A percentile compares a stretch with the other conserved stretches of the same genome.
These are phyloP conservation scores for Aleiodes sp. DNA, from an alignment of 1,140 invertebrate genomes.

Conservation along the genomic window DNA sequence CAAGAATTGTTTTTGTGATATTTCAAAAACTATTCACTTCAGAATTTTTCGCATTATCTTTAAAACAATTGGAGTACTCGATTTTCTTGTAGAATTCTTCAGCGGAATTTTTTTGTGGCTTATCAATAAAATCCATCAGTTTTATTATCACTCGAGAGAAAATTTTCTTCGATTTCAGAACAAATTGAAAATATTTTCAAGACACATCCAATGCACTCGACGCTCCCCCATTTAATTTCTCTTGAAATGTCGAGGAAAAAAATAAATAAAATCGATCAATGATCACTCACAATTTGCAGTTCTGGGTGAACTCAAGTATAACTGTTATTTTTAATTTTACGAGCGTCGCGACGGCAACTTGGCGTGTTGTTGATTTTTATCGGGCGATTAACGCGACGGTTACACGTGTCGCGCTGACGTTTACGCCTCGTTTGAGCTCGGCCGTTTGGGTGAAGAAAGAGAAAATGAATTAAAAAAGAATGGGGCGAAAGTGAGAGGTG, in stretches of 20 bases:
- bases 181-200: no score
- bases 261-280: conserved; percentile 43
- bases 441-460: conserved; percentile 31
- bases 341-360: conserved; percentile 48
- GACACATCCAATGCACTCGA: no score
- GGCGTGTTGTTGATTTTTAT: conserved; percentile 67
- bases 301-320: background rate
- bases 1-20: no score
- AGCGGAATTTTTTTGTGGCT: no score
- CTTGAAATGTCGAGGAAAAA: no score
- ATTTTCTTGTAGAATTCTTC: background rate
- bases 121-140: no score
- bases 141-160: no score
- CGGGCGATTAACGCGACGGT: conserved; percentile 65
- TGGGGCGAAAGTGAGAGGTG: background rate
- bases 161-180: no score
- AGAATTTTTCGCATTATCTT: no score
- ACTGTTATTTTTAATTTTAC: conserved; percentile 40
- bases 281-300: conserved; percentile 26
- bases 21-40: no score
- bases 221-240: no score
- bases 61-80: background rate
- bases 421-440: conserved; percentile 48
- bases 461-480: conserved; percentile 19
- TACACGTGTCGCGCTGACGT: conserved; percentile 61